Evolutionary conservation across 2,797 vertebrate species (phyloP).

Genomic region (Poeciliopsis presidionis): DNA sequence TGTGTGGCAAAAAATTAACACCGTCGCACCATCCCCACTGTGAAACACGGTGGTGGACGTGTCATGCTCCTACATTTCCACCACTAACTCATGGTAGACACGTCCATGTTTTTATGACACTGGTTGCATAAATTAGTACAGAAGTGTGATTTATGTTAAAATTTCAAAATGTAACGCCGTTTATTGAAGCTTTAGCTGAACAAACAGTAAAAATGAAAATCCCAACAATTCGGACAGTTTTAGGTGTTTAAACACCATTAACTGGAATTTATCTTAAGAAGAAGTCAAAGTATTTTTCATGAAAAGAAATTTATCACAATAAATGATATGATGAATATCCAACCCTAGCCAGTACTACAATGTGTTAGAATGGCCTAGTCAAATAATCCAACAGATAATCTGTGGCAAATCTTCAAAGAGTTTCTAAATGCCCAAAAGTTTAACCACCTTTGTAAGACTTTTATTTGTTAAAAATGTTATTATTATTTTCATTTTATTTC

Average conservation of each 20-base stretch:
- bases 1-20: background rate
- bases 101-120: no score
- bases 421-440: background rate
- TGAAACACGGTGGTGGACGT: background rate
- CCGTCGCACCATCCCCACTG: background rate
- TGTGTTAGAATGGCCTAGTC: background rate
- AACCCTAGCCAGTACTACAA: background rate
- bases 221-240: no score
- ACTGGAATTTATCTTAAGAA: no score
- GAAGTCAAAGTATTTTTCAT: no score
- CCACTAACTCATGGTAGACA: no score
- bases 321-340: no score
- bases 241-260: no score
- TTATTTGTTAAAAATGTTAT: background rate
- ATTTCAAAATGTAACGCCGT: no score
- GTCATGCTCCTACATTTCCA: background rate
- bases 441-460: background rate
- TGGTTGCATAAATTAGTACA: background rate
- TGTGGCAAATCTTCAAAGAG: background rate
- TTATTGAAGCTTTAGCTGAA: no score
- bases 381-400: background rate
- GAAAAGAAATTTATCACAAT: no score
- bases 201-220: no score
- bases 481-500: background rate
- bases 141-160: background rate